Evolutionary conservation across 1,140 invertebrate species (phyloP).

Genomic region (Heliconius melpomene): DNA sequence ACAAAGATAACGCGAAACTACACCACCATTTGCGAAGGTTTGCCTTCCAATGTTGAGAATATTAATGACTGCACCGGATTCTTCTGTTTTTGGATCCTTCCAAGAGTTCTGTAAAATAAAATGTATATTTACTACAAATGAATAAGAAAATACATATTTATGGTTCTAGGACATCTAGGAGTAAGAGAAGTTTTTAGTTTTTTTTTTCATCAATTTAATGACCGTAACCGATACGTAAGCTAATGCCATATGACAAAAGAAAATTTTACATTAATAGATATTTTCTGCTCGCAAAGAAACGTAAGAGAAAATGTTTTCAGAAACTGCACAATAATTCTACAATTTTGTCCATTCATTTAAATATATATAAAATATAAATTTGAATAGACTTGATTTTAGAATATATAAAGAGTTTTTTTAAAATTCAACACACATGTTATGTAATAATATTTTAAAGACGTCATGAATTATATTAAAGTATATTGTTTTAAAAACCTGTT

Average conservation of each 20-base stretch:
- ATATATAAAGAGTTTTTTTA: neutral
- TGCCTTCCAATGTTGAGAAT: conserved; percentile 83
- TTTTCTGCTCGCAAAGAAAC: no score
- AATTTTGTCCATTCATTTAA: no score
- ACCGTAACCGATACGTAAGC: no score
- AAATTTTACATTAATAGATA: no score
- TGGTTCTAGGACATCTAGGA: neutral
- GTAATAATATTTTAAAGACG: neutral
- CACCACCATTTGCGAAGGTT: conserved; percentile 76
- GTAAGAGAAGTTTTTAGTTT: no score
- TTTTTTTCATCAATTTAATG: no score
- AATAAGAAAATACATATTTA: neutral
- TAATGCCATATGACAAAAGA: no score
- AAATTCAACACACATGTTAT: neutral
- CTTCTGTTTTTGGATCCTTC: conserved; percentile 79
- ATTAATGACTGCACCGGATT: conserved; percentile 81
- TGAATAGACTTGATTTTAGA: no score
- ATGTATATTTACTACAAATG: neutral
- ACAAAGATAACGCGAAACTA: conserved; percentile 83
- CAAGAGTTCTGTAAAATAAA: conserved; percentile 82
- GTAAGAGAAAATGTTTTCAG: no score
- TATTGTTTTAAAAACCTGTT: neutral
- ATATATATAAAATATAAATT: no score
- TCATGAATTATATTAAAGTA: neutral
- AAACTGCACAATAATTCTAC: no score